phyloP scores from a whole-genome alignment of 1,140 invertebrate genomes.

The Argopecten irradians region DNA sequence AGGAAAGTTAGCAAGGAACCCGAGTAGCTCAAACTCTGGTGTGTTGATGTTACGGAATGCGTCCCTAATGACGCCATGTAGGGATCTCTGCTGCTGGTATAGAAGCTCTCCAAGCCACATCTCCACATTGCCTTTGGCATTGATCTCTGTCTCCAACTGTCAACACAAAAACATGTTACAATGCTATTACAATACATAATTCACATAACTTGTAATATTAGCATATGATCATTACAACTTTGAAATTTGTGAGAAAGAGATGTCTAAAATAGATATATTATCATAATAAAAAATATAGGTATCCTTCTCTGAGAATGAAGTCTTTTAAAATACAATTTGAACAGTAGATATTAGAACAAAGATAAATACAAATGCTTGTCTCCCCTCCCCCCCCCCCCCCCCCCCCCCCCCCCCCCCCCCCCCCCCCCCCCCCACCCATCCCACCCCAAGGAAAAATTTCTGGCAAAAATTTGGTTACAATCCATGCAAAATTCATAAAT shows the following conservation, averaged over 20 bases:
- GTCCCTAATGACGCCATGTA: constrained; percentile 95
- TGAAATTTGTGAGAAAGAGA: neutral
- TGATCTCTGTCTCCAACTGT: constrained; percentile 89
- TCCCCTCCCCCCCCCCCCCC: too few relatives aligned
- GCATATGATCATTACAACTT: neutral
- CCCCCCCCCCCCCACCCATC: too few relatives aligned
- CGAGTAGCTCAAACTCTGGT: constrained; percentile 88
- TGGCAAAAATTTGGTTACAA: too few relatives aligned
- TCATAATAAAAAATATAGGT: neutral
- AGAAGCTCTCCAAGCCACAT: constrained; percentile 95
- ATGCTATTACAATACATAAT: neutral
- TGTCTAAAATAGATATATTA: neutral
- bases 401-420: too few relatives aligned
- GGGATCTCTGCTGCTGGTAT: constrained; percentile 89
- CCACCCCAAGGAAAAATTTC: too few relatives aligned
- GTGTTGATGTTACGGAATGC: constrained; percentile 88
- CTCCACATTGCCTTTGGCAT: constrained; percentile 96
- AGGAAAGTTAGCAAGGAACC: constrained; percentile 92
- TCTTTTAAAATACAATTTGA: too few relatives aligned
- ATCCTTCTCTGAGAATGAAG: neutral
- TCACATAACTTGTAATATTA: neutral
- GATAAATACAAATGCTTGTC: too few relatives aligned
- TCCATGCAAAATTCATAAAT: too few relatives aligned
- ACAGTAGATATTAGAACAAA: too few relatives aligned
- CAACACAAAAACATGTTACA: constrained; percentile 42